A percentile compares a stretch with the other conserved stretches of the same genome.
Evolutionary conservation across 2,113 vertebrate species (phyloP).

Genomic region (Apodemus speciosus): DNA sequence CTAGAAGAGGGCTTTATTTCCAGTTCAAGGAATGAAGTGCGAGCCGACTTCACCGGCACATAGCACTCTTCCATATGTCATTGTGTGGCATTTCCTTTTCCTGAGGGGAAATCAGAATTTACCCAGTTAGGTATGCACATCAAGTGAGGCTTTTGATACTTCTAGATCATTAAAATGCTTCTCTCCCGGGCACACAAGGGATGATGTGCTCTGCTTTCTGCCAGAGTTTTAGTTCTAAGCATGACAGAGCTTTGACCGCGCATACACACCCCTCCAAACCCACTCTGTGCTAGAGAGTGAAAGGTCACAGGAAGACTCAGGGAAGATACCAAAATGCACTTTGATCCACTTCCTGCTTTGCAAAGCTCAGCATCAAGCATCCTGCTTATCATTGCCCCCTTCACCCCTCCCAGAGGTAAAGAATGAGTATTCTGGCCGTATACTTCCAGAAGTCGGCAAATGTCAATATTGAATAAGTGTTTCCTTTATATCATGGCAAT

Average conservation of each 20-base stretch:
- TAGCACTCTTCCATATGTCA: not conserved
- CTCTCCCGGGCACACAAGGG: not conserved
- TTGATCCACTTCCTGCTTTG: not conserved
- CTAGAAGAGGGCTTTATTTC: not conserved
- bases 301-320: not conserved
- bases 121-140: not conserved
- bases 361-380: not conserved
- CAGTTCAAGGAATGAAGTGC: not conserved
- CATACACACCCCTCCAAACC: not conserved
- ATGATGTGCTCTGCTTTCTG: not conserved
- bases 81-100: not conserved
- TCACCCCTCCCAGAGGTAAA: not conserved
- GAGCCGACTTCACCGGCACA: not conserved
- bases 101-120: not conserved
- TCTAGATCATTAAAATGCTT: not conserved
- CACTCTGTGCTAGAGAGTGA: not conserved
- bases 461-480: slow-evolving; percentile 87
- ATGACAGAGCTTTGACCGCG: not conserved
- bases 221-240: not conserved
- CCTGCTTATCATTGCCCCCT: not conserved
- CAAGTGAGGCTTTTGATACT: not conserved
- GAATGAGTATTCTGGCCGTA: slow-evolving; percentile 81
- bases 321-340: not conserved
- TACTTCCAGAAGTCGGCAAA: slow-evolving; percentile 84
- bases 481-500: slow-evolving; percentile 86